These are phyloP conservation scores for Eira barbara DNA, from an alignment of 2,113 vertebrate genomes.

Conservation along the genomic window DNA sequence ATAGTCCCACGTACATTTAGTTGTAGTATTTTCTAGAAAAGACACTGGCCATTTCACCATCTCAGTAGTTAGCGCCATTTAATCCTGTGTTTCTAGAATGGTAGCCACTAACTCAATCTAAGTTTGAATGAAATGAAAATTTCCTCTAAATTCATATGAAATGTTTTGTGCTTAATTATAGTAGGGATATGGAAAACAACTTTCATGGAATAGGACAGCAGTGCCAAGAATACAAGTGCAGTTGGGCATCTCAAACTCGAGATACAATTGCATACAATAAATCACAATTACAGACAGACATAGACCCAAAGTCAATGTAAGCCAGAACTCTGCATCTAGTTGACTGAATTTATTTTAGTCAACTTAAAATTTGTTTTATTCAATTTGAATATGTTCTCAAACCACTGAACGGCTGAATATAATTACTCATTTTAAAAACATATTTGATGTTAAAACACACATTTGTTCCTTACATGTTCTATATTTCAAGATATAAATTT, in stretches of 20 bases:
- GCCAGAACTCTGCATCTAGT: neutral
- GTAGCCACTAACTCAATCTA: neutral
- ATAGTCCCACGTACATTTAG: neutral
- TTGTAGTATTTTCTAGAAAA: neutral
- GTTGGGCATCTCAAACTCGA: neutral
- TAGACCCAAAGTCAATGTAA: neutral
- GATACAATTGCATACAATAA: neutral
- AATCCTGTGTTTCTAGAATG: neutral
- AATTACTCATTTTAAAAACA: neutral
- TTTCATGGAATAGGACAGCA: neutral
- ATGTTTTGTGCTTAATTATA: neutral
- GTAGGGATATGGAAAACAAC: neutral
- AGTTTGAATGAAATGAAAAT: conserved; percentile 3
- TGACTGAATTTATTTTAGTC: neutral
- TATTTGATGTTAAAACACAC: neutral
- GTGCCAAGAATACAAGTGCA: neutral
- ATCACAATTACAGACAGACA: neutral
- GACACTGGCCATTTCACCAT: neutral
- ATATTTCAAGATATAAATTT: neutral
- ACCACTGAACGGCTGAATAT: neutral
- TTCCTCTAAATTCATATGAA: neutral
- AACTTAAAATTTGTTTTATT: neutral
- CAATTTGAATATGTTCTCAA: neutral
- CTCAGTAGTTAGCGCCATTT: neutral
- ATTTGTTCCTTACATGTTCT: neutral